These are phyloP conservation scores for Oxyruncus cristatus DNA, from an alignment of 2,113 vertebrate species.

Conservation along the genomic window DNA sequence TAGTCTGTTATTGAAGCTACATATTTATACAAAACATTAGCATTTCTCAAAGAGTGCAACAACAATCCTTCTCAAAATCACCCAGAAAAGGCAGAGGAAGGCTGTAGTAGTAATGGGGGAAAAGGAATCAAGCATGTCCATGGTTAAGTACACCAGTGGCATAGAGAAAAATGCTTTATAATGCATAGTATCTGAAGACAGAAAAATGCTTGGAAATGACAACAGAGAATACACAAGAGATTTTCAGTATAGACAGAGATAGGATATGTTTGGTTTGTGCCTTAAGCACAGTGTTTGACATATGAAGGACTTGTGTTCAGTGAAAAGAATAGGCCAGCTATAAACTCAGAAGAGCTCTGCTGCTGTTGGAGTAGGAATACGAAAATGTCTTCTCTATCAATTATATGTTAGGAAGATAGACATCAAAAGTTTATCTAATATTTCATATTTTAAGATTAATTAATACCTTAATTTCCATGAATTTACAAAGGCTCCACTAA, in stretches of 20 bases:
- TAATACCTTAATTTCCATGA: neutral
- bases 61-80: neutral
- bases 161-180: neutral
- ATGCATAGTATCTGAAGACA: neutral
- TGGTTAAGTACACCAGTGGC: neutral
- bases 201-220: neutral
- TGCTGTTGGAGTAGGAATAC: neutral
- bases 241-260: neutral
- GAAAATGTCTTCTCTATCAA: neutral
- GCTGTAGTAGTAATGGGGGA: accelerated
- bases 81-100: neutral
- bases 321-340: neutral
- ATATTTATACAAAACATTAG: neutral
- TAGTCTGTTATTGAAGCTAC: neutral
- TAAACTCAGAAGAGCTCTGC: neutral
- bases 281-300: neutral
- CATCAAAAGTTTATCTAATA: neutral
- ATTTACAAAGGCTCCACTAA: neutral
- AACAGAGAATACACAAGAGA: neutral
- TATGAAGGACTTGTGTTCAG: neutral
- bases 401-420: neutral
- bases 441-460: neutral
- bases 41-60: neutral
- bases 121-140: neutral
- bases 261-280: neutral